Evolutionary conservation across 2,797 vertebrate genomes (phyloP).

Genomic region (Amblyopsis hoosieri): DNA sequence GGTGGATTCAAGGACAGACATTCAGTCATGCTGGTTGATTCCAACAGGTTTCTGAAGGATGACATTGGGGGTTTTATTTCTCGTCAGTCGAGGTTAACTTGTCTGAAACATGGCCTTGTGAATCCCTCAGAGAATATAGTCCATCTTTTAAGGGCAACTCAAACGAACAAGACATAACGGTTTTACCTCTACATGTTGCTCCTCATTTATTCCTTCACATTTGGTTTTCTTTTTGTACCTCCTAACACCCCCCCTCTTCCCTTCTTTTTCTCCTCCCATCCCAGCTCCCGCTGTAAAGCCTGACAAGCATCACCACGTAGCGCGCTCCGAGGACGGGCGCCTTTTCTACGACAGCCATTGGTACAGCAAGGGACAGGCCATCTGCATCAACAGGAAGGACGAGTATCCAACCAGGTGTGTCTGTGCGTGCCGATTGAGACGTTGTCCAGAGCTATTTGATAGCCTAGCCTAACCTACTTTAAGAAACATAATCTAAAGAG

Average conservation of each 20-base stretch:
- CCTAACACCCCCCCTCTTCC: conserved; percentile 23
- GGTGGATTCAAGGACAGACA: conserved; percentile 10
- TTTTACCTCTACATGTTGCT: neutral
- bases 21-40: too few species aligned
- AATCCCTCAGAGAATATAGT: too few species aligned
- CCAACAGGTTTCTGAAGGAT: conserved; percentile 12
- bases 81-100: too few species aligned
- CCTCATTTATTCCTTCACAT: neutral
- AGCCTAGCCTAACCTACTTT: too few species aligned
- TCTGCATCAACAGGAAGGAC: conserved; percentile 97
- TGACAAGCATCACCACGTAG: conserved; percentile 86
- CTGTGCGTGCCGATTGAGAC: conserved; percentile 1
- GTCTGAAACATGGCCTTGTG: too few species aligned
- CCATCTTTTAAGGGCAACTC: too few species aligned
- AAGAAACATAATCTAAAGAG: too few species aligned
- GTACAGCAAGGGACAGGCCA: conserved; percentile 94
- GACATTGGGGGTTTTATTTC: neutral
- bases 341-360: conserved; percentile 96
- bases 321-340: conserved; percentile 92
- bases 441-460: too few species aligned
- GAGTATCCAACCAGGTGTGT: conserved; percentile 91
- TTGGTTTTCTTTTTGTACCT: neutral
- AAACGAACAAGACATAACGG: too few species aligned
- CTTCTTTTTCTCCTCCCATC: neutral
- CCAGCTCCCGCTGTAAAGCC: conserved; percentile 49